These are phyloP conservation scores for Nomada hirtipes DNA, from an alignment of 2,888 invertebrate species.

Conservation along the genomic window DNA sequence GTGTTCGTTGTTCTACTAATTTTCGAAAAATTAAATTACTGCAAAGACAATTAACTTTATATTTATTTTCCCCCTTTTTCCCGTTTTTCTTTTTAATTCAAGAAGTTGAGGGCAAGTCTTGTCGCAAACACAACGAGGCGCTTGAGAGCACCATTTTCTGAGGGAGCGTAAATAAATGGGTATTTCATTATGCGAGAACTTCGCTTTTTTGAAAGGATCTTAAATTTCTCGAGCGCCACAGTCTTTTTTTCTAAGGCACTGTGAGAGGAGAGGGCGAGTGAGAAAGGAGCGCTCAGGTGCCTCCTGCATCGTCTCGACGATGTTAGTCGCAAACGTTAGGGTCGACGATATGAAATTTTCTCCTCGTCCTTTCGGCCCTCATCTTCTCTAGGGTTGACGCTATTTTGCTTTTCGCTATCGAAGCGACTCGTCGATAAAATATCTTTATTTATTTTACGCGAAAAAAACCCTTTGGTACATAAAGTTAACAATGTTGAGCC, in stretches of 20 bases:
- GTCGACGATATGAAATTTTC: conserved; percentile 74
- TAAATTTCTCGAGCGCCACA: conserved; percentile 73
- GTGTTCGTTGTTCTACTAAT: background rate
- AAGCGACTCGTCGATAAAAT: conserved; percentile 43
- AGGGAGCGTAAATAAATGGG: conserved; percentile 50
- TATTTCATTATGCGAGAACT: conserved; percentile 66
- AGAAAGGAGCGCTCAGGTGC: conserved; percentile 67
- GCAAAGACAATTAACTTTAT: background rate
- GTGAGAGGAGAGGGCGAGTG: conserved; percentile 47
- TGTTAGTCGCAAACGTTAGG: conserved; percentile 60
- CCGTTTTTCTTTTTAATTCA: background rate
- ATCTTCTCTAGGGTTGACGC: conserved; percentile 47
- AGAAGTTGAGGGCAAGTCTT: background rate
- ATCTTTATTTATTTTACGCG: too few relatives aligned
- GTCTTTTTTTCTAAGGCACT: conserved; percentile 62
- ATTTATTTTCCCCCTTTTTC: background rate
- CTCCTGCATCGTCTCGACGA: conserved; percentile 62
- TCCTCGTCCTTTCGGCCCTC: conserved; percentile 40
- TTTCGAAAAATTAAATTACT: conserved; percentile 1
- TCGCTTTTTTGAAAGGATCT: conserved; percentile 69
- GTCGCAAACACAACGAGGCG: conserved; percentile 38
- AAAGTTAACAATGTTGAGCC: too few relatives aligned
- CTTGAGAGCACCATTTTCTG: conserved; percentile 26
- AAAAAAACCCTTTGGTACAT: too few relatives aligned
- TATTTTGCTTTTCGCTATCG: conserved; percentile 21